Evolutionary conservation across 1,140 invertebrate genomes (phyloP), one percentile per base, ranked within the genome.

Genomic region (Sycophaga agraensis): DNA sequence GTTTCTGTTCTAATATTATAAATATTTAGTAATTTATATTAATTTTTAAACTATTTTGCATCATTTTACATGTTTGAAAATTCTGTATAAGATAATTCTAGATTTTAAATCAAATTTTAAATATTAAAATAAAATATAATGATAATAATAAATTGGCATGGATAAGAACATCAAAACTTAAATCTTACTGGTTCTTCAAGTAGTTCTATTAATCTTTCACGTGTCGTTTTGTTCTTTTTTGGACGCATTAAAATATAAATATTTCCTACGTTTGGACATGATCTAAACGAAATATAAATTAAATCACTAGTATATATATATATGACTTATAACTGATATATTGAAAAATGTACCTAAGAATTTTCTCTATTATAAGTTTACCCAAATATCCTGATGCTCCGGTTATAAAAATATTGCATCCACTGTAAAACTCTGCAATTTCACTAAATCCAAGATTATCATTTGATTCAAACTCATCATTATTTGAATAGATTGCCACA

Each of bases 301-400:
- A n/a, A n/a, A n/a, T n/a, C n/a, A n/a, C n/a, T n/a, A n/a, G n/a
- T n/a, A n/a, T n/a, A n/a, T n/a, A n/a, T n/a, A n/a, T n/a, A n/a
- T n/a, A n/a, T n/a, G n/a, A n/a, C n/a, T n/a, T n/a, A n/a, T n/a
- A n/a, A n/a, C n/a, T n/a, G 7, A 16, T 11, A 26, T 49, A 31
- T 45, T 45, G 9, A 3, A 21, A 16, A 11, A n/a, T 40, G 68
- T 65, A 76, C 76, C 77, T 64, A 17, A 89, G 71, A 24, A 89
- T 70, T 73, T 88, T 89, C 70, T 89, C 87, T 4, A 89, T 73
- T 6, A 89, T 65, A 43, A 89, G 80, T 75, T 87, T 89, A 1
- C 88, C 88, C 26, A 90, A 72, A 66, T 89, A 90, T n/a, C 88
- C 88, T 22, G 87, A 87, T 5, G 78, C 83, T 11, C 84, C 84